phyloP scores from a whole-genome alignment of 2,888 invertebrate species.

The Nebria brevicollis region DNA sequence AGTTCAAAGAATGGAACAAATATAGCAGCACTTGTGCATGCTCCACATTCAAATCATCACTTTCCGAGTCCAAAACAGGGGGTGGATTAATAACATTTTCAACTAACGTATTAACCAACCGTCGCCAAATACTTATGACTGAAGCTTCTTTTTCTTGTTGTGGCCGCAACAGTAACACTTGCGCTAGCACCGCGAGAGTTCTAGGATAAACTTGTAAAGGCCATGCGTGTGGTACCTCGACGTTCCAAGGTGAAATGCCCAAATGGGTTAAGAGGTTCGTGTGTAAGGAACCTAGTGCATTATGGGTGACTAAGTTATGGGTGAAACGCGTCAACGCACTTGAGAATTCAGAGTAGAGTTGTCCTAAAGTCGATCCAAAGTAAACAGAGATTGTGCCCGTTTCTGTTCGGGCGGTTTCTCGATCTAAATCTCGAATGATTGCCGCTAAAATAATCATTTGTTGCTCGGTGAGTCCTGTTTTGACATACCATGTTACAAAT shows the following conservation, averaged over 20 bases:
- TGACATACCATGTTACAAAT: constrained; percentile 74
- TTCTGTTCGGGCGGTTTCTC: constrained; percentile 87
- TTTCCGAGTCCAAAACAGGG: constrained; percentile 73
- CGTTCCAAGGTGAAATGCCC: constrained; percentile 78
- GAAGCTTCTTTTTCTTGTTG: constrained; percentile 89
- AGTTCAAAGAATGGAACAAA: constrained; percentile 91
- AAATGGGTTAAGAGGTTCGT: constrained; percentile 77
- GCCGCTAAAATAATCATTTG: constrained; percentile 90
- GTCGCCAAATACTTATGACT: constrained; percentile 92
- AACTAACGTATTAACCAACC: constrained; percentile 87
- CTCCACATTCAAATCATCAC: constrained; percentile 92
- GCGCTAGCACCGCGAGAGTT: constrained; percentile 83
- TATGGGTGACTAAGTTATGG: constrained; percentile 80
- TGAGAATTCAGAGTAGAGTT: constrained; percentile 79
- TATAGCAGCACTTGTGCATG: constrained; percentile 94
- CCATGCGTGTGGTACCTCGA: constrained; percentile 74
- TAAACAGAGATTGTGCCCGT: constrained; percentile 79
- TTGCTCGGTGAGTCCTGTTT: constrained; percentile 81
- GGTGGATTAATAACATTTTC: constrained; percentile 81
- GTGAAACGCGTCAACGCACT: constrained; percentile 81
- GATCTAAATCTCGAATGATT: constrained; percentile 89
- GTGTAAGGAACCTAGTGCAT: constrained; percentile 75
- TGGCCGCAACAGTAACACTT: constrained; percentile 82
- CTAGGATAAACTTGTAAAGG: constrained; percentile 82
- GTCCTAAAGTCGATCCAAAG: constrained; percentile 77